phyloP scores from a whole-genome alignment of 2,888 invertebrate genomes.

The Ecliptopera silaceata region DNA sequence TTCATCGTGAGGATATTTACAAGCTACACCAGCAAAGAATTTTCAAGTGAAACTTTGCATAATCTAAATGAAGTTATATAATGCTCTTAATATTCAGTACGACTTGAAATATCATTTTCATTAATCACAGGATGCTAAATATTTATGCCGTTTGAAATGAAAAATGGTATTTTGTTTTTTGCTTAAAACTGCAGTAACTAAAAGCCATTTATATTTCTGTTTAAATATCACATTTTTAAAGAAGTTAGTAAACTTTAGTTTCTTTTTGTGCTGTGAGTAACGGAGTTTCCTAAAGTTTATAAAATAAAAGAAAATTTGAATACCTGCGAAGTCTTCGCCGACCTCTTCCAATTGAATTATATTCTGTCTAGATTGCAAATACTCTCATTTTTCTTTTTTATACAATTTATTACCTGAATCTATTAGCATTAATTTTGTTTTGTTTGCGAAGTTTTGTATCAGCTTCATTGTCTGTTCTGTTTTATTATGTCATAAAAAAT shows the following conservation, averaged over 20 bases:
- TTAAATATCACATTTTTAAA: slow-evolving; percentile 51
- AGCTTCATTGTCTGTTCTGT: not conserved
- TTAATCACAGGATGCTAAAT: slow-evolving; percentile 19
- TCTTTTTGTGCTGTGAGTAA: slow-evolving; percentile 30
- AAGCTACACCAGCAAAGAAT: not conserved
- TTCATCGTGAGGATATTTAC: too few relatives aligned
- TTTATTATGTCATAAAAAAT: not conserved
- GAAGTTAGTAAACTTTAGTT: slow-evolving; percentile 31
- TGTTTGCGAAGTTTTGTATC: not conserved
- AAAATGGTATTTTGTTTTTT: slow-evolving; percentile 30
- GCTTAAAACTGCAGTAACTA: slow-evolving; percentile 37
- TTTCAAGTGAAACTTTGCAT: too few relatives aligned
- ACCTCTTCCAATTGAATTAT: slow-evolving; percentile 57
- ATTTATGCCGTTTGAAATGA: slow-evolving; percentile 26
- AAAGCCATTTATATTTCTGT: slow-evolving; percentile 33
- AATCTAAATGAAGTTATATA: too few relatives aligned
- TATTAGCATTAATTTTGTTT: slow-evolving; percentile 10
- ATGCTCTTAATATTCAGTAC: not conserved
- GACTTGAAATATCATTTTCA: slow-evolving; percentile 10
- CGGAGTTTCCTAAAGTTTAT: slow-evolving; percentile 39
- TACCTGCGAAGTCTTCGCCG: slow-evolving; percentile 43
- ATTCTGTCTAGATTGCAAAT: slow-evolving; percentile 59
- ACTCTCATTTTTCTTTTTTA: slow-evolving; percentile 46
- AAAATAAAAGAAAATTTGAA: slow-evolving; percentile 62
- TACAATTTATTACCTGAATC: slow-evolving; percentile 3